phyloP scores from a whole-genome alignment of 2,797 vertebrate species.

The Myripristis jacobus region DNA sequence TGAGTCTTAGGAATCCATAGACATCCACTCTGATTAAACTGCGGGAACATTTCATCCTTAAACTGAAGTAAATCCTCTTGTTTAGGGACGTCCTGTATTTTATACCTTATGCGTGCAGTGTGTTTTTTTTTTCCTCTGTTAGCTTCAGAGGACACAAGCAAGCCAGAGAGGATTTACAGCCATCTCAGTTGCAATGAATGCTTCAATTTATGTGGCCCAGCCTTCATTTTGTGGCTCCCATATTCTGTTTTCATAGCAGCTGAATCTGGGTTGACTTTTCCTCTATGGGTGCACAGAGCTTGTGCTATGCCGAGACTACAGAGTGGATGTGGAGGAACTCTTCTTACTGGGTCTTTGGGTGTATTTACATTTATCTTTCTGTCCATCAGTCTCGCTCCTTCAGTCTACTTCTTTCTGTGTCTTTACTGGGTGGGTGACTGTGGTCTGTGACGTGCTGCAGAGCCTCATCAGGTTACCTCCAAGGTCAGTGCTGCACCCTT shows the following conservation, averaged over 20 bases:
- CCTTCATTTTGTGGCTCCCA: conserved; percentile 59
- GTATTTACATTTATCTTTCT: conserved; percentile 50
- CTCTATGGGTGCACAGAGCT: conserved; percentile 48
- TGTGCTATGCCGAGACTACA: conserved; percentile 46
- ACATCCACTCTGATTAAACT: conserved; percentile 56
- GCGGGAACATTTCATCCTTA: conserved; percentile 45
- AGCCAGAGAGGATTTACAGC: conserved; percentile 37
- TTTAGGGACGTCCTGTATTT: conserved; percentile 14
- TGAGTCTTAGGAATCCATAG: conserved; percentile 46
- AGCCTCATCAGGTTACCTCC: conserved; percentile 64
- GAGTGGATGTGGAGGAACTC: conserved; percentile 36
- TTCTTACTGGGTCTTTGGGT: conserved; percentile 13
- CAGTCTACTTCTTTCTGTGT: conserved; percentile 30
- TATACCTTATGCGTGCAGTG: conserved; percentile 12
- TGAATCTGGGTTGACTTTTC: conserved; percentile 62
- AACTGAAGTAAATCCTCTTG: conserved; percentile 25
- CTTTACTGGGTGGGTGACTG: conserved; percentile 42
- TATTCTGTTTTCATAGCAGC: conserved; percentile 70
- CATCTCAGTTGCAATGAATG: conserved; percentile 47
- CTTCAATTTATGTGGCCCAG: conserved; percentile 59
- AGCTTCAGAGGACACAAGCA: conserved; percentile 20
- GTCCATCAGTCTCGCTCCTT: conserved; percentile 53
- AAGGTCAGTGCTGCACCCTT: conserved; percentile 60
- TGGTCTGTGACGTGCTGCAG: conserved; percentile 53
- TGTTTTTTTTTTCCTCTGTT: conserved; percentile 30